Evolutionary conservation across 1,140 invertebrate genomes (phyloP).

Genomic region (Lanistes nyassanus): DNA sequence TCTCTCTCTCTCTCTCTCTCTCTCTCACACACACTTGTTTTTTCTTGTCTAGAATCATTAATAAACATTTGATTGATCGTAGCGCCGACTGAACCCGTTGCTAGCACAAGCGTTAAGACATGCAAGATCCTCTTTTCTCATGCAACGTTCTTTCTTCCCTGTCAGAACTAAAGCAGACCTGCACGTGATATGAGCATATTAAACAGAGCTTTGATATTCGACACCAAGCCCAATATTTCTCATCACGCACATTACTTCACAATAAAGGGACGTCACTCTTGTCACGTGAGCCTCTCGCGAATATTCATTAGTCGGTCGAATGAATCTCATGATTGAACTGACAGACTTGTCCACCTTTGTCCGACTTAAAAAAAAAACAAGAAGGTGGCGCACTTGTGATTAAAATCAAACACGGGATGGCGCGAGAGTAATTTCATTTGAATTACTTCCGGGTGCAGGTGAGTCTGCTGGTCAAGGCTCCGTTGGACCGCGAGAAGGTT

Average conservation of each 20-base stretch:
- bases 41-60: background rate
- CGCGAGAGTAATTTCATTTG: background rate
- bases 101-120: too few species aligned
- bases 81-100: background rate
- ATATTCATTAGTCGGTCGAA: too few species aligned
- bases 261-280: background rate
- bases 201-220: background rate
- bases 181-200: too few species aligned
- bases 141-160: too few species aligned
- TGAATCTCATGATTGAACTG: background rate
- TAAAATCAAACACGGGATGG: background rate
- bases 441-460: slow-evolving; percentile 18
- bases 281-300: background rate
- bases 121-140: background rate
- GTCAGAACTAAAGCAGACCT: background rate
- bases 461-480: slow-evolving; percentile 26
- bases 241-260: background rate
- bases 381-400: background rate
- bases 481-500: slow-evolving; percentile 81
- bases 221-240: background rate
- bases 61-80: background rate
- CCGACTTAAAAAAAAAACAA: background rate
- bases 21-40: background rate
- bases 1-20: slow-evolving; percentile 6
- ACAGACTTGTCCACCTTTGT: too few species aligned